These are phyloP conservation scores for Antheraea assamensis DNA, from an alignment of 2,888 invertebrate genomes.

Conservation along the genomic window DNA sequence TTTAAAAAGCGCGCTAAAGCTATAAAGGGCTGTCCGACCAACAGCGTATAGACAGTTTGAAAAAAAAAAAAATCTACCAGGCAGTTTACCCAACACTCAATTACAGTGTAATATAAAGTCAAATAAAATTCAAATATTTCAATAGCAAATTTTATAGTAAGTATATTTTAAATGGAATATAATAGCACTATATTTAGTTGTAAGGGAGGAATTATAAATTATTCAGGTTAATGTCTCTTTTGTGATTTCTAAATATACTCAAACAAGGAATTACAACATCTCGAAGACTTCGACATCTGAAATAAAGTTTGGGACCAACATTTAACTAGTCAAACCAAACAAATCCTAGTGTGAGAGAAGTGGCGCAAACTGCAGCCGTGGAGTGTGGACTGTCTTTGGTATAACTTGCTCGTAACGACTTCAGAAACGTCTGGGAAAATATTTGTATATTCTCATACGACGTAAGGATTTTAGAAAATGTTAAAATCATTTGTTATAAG, in stretches of 20 bases:
- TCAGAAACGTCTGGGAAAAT: slow-evolving; percentile 57
- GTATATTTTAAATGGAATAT: neutral
- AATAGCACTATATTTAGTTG: neutral
- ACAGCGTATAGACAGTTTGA: too few species aligned
- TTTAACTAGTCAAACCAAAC: slow-evolving; percentile 79
- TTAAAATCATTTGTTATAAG: neutral
- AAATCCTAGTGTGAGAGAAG: slow-evolving; percentile 66
- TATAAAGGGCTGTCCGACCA: too few species aligned
- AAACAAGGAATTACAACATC: slow-evolving; percentile 60
- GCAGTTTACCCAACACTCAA: too few species aligned
- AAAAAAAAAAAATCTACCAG: too few species aligned
- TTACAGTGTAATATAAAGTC: neutral
- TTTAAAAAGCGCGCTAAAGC: too few species aligned
- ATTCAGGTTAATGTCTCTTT: slow-evolving; percentile 30
- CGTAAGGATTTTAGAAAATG: neutral
- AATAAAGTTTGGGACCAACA: slow-evolving; percentile 74
- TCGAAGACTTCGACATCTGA: slow-evolving; percentile 62
- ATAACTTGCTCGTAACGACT: slow-evolving; percentile 57
- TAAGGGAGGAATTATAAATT: neutral
- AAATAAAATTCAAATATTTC: neutral
- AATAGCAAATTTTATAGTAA: neutral
- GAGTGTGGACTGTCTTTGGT: slow-evolving; percentile 40
- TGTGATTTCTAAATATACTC: slow-evolving; percentile 48
- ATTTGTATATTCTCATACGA: slow-evolving; percentile 38
- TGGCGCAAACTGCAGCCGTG: slow-evolving; percentile 57